phyloP scores from a whole-genome alignment of 2,888 invertebrate genomes.

The Lutraria lutraria region DNA sequence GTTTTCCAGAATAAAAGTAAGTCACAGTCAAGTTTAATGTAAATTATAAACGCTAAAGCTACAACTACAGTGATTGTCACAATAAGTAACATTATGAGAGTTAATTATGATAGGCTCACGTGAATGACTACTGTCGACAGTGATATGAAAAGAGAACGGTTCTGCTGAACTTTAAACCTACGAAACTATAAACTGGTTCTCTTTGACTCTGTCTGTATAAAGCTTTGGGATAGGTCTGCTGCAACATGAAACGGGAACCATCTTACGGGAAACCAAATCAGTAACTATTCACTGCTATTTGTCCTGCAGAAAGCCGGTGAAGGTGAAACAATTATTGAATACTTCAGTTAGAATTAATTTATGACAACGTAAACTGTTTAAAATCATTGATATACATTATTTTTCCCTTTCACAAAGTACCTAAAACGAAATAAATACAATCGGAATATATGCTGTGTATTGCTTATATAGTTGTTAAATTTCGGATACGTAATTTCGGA shows the following conservation, averaged over 20 bases:
- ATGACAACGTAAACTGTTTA: neutral
- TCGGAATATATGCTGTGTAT: neutral
- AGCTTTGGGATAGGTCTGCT: too few relatives aligned
- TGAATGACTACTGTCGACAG: too few relatives aligned
- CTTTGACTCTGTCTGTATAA: too few relatives aligned
- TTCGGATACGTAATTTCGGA: too few relatives aligned
- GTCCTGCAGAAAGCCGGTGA: neutral
- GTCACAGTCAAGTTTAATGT: slow-evolving; percentile 63
- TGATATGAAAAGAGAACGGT: too few relatives aligned
- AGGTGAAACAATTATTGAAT: neutral
- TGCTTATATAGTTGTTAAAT: too few relatives aligned
- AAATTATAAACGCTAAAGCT: neutral
- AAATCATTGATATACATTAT: neutral
- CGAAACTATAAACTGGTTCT: too few relatives aligned
- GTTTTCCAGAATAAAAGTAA: slow-evolving; percentile 64
- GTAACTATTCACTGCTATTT: slow-evolving; percentile 7
- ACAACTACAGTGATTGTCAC: neutral
- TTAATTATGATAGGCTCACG: neutral
- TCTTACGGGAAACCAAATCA: too few relatives aligned
- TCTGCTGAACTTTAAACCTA: neutral
- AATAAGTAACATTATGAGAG: slow-evolving; percentile 6
- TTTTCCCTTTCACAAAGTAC: neutral
- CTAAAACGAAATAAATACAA: neutral
- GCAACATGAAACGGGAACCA: too few relatives aligned
- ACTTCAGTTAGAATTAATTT: neutral